These are phyloP conservation scores for Ceryle rudis DNA, from an alignment of 2,797 vertebrate genomes.

Conservation along the genomic window DNA sequence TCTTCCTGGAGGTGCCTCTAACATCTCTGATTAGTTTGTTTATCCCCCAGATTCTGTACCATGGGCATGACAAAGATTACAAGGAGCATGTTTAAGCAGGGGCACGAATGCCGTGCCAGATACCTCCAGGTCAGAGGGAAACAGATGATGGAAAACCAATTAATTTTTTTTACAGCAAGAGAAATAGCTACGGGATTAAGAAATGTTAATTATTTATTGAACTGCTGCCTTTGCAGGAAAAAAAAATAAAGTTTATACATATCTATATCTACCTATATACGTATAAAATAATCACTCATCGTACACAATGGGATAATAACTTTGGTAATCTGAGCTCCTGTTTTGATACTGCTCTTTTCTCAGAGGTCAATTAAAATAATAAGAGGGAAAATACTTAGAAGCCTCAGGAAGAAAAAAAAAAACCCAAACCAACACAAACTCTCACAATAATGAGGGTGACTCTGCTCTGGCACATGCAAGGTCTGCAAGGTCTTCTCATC, in stretches of 20 bases:
- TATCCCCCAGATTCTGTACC: slow-evolving; percentile 61
- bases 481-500: not conserved
- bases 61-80: slow-evolving; percentile 58
- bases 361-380: slow-evolving; percentile 56
- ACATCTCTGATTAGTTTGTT: slow-evolving; percentile 55
- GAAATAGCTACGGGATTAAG: slow-evolving; percentile 79
- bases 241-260: not conserved
- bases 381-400: slow-evolving; percentile 24
- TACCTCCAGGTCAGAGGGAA: slow-evolving; percentile 71
- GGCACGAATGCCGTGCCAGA: slow-evolving; percentile 49
- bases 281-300: slow-evolving; percentile 52
- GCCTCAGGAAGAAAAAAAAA: not conserved
- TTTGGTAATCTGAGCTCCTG: slow-evolving; percentile 32
- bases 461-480: not conserved
- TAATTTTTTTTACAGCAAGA: slow-evolving; percentile 76
- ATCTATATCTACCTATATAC: not conserved
- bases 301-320: slow-evolving; percentile 35
- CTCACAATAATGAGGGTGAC: not conserved
- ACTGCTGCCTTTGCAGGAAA: slow-evolving; percentile 64
- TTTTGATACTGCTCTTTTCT: slow-evolving; percentile 31
- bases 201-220: slow-evolving; percentile 83
- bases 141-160: slow-evolving; percentile 81
- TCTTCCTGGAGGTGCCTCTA: slow-evolving; percentile 61
- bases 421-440: not conserved
- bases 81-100: slow-evolving; percentile 72